phyloP scores from a whole-genome alignment of 2,797 vertebrate species.

The Carapus acus region DNA sequence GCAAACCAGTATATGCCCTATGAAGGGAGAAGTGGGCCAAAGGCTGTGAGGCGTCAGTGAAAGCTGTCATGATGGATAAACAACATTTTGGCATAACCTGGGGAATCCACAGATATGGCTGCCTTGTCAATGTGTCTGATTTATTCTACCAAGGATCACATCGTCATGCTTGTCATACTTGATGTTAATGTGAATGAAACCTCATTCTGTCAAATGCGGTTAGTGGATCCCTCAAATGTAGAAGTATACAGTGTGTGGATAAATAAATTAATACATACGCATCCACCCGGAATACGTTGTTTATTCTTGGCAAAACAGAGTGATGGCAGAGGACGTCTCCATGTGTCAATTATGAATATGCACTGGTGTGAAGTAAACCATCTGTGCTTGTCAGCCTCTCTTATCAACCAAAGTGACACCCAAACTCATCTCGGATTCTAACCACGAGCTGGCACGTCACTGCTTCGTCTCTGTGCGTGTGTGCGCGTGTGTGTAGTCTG shows the following conservation, averaged over 20 bases:
- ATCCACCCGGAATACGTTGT: constrained; percentile 23
- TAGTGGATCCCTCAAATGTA: constrained; percentile 11
- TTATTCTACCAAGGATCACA: constrained; percentile 47
- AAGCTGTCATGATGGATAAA: constrained; percentile 52
- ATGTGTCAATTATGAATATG: constrained; percentile 49
- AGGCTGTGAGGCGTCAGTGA: constrained; percentile 45
- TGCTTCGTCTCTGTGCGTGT: no score
- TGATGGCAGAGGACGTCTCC: constrained; percentile 29
- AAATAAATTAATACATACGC: no score
- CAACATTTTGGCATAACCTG: constrained; percentile 38
- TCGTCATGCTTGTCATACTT: constrained; percentile 54
- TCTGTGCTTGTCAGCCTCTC: constrained; percentile 49
- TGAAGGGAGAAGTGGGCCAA: constrained; percentile 39
- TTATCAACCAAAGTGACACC: constrained; percentile 32
- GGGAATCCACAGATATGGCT: constrained; percentile 37
- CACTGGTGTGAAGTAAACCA: constrained; percentile 31
- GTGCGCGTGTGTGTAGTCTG: no score
- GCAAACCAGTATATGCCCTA: constrained; percentile 17
- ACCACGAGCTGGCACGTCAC: not conserved
- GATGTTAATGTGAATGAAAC: constrained; percentile 61
- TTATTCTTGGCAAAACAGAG: constrained; percentile 41
- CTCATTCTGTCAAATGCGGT: constrained; percentile 64
- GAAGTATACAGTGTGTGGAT: no score
- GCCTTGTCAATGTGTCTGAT: constrained; percentile 34
- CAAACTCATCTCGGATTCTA: constrained; percentile 12